phyloP scores from a whole-genome alignment of 2,888 invertebrate species.

The Temnothorax rugatulus region DNA sequence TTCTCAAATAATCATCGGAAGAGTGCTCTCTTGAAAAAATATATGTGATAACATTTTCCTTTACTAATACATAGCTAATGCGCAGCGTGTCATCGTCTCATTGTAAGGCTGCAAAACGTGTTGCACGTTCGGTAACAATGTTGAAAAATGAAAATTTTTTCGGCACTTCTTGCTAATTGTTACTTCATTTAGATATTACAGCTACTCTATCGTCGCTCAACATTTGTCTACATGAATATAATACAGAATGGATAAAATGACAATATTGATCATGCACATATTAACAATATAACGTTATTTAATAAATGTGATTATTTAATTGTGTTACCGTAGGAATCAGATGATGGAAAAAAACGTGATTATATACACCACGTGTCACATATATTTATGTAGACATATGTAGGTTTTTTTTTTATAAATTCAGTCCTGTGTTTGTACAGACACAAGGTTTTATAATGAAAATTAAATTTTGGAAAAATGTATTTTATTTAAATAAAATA shows the following conservation, averaged over 20 bases:
- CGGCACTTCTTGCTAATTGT: conserved; percentile 72
- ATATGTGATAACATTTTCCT: conserved; percentile 6
- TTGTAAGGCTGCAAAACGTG: conserved; percentile 66
- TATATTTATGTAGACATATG: conserved; percentile 63
- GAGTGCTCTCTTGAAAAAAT: conserved; percentile 17
- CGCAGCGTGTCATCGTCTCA: conserved; percentile 63
- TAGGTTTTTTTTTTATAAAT: conserved; percentile 63
- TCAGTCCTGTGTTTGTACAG: conserved; percentile 75
- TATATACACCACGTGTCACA: conserved; percentile 61
- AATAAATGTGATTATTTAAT: conserved; percentile 67
- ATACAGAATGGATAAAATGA: conserved; percentile 74
- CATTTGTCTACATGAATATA: conserved; percentile 78
- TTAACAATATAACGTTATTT: conserved; percentile 67
- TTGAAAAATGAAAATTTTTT: conserved; percentile 71
- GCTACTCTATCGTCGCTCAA: conserved; percentile 72
- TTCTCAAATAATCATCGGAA: conserved; percentile 10
- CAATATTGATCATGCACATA: conserved; percentile 70
- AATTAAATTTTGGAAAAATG: conserved; percentile 62
- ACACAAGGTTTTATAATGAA: conserved; percentile 56
- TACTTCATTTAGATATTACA: conserved; percentile 67
- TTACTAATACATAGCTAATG: conserved; percentile 47
- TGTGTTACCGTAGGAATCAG: conserved; percentile 62
- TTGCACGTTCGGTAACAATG: conserved; percentile 63
- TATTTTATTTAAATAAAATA: conserved; percentile 61
- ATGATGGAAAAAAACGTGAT: conserved; percentile 65